phyloP scores from a whole-genome alignment of 1,140 invertebrate species.

The Radopholus similis region DNA sequence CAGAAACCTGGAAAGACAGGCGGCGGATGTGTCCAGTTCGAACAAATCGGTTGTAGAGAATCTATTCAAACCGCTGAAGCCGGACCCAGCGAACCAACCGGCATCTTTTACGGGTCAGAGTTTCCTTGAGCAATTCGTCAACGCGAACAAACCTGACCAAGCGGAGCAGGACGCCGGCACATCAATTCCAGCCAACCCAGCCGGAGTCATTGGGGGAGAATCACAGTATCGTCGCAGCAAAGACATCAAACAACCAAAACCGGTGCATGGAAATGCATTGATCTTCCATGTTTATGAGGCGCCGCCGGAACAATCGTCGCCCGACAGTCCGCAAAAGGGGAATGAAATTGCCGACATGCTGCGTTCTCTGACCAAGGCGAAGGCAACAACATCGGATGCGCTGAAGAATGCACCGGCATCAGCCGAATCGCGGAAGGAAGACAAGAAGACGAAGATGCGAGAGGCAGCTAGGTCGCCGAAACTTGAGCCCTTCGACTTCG shows the following conservation, averaged over 20 bases:
- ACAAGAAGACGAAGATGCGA: background rate
- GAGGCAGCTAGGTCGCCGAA: too few relatives aligned
- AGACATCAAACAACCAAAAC: conserved; percentile 43
- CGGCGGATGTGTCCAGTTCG: background rate
- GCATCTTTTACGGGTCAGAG: conserved; percentile 27
- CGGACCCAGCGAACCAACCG: conserved; percentile 12
- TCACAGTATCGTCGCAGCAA: conserved; percentile 25
- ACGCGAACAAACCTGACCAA: background rate
- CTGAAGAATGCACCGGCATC: background rate
- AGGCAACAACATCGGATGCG: background rate
- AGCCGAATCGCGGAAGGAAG: background rate
- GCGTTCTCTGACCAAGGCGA: conserved; percentile 6
- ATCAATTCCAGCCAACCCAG: conserved; percentile 15
- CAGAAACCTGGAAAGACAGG: background rate
- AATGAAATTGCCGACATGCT: conserved; percentile 19
- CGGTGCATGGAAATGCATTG: conserved; percentile 20
- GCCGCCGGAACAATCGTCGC: conserved; percentile 13
- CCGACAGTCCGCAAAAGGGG: background rate
- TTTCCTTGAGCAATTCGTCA: conserved; percentile 23
- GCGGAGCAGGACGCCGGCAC: background rate
- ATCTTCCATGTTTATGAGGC: conserved; percentile 29
- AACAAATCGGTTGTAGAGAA: conserved; percentile 10
- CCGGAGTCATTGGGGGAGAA: conserved; percentile 30
- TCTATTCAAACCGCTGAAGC: conserved; percentile 33
- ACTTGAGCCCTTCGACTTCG: too few relatives aligned